These are phyloP conservation scores for Hippopotamyrus pictus DNA, from an alignment of 2,797 vertebrate genomes.

Conservation along the genomic window DNA sequence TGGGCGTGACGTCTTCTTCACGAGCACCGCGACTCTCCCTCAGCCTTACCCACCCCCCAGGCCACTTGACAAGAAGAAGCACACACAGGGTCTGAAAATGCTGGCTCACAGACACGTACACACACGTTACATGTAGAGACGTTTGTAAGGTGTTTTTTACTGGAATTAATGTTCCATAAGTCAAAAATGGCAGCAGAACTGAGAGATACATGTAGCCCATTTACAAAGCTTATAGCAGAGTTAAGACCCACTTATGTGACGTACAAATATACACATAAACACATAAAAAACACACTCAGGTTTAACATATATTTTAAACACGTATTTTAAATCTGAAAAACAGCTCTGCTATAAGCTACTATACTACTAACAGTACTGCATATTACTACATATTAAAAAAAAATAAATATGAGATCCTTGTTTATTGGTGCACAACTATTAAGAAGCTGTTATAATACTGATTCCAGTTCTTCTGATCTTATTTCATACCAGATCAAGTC, in stretches of 20 bases:
- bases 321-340: not conserved
- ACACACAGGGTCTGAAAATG: not conserved
- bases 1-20: constrained; percentile 41
- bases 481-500: not conserved
- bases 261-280: not conserved
- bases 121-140: not conserved
- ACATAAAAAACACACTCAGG: not conserved
- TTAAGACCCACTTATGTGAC: not conserved
- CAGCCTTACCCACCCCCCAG: not conserved
- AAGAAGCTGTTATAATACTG: not conserved
- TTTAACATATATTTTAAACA: not conserved
- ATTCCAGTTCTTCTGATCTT: not conserved
- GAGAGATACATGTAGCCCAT: not conserved
- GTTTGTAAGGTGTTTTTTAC: not conserved
- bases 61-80: not conserved
- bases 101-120: not conserved
- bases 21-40: not conserved
- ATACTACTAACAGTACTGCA: not conserved
- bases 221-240: not conserved
- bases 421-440: not conserved
- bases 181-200: not conserved
- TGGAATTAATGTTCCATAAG: not conserved
- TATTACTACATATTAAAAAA: not conserved
- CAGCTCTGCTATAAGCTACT: not conserved
- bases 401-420: not conserved